Percentiles rank a stretch among this genome's conserved stretches.
phyloP scores from a whole-genome alignment of 2,797 vertebrate genomes.

The Lophotriccus pileatus region DNA sequence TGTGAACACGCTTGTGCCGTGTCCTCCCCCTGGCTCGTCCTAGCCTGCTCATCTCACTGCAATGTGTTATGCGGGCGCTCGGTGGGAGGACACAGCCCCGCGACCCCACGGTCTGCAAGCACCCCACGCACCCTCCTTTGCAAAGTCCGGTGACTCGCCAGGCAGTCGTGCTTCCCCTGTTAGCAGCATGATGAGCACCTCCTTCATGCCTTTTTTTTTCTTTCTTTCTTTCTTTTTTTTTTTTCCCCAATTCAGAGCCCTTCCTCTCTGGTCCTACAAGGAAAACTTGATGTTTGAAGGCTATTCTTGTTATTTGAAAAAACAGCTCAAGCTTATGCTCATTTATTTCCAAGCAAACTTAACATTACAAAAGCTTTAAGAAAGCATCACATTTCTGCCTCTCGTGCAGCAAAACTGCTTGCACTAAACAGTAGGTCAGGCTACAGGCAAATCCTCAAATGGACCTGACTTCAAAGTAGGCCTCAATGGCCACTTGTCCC shows the following conservation, averaged over 20 bases:
- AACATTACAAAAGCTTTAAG: not conserved
- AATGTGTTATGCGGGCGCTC: not conserved
- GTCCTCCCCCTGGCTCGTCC: not conserved
- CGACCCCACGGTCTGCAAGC: not conserved
- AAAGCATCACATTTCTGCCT: not conserved
- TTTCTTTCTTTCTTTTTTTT: not conserved
- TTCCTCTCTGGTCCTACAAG: not conserved
- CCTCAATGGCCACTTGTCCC: not conserved
- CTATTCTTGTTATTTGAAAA: not conserved
- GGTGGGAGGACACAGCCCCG: not conserved
- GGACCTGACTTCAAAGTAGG: not conserved
- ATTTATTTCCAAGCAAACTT: not conserved
- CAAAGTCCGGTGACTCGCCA: rapidly evolving
- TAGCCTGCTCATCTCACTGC: not conserved
- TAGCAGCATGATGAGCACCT: not conserved
- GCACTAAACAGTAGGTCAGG: not conserved
- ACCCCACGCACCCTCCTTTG: not conserved
- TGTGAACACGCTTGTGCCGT: not conserved
- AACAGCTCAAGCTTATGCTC: not conserved
- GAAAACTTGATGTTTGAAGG: not conserved
- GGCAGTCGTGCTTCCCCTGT: not conserved
- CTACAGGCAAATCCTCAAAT: not conserved
- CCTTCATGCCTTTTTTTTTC: not conserved
- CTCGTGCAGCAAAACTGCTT: not conserved
- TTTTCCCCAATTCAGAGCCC: not conserved